Percentiles rank a stretch among this genome's conserved stretches.
phyloP scores from a whole-genome alignment of 2,113 vertebrate species.

The Gymnarchus niloticus region DNA sequence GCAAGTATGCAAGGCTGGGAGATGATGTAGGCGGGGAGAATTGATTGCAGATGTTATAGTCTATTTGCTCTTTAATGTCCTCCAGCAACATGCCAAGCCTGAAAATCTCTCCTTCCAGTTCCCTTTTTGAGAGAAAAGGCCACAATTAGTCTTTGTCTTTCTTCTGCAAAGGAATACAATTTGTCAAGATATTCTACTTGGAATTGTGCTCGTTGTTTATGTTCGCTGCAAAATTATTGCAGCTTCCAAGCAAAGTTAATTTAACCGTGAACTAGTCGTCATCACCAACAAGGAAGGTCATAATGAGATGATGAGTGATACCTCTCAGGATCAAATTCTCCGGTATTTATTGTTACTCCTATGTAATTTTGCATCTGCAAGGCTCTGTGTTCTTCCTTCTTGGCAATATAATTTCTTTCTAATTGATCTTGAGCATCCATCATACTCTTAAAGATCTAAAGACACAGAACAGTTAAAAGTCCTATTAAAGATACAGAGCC shows the following conservation, averaged over 20 bases:
- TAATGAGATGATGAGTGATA: constrained; percentile 35
- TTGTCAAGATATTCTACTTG: neutral
- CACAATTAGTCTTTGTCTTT: neutral
- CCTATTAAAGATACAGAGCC: neutral
- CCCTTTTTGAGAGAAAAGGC: constrained; percentile 51
- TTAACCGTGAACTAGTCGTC: neutral
- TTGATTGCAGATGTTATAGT: constrained; percentile 51
- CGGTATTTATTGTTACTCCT: constrained; percentile 54
- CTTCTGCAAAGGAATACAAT: neutral
- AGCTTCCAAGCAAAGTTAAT: too few species aligned
- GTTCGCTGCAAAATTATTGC: neutral
- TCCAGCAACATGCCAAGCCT: constrained; percentile 75
- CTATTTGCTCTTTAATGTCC: constrained; percentile 70
- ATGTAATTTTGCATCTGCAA: constrained; percentile 70
- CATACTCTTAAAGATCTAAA: constrained; percentile 70
- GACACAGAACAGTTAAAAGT: constrained; percentile 13
- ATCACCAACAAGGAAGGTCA: neutral
- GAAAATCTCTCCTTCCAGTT: constrained; percentile 78
- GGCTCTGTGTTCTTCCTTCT: constrained; percentile 67
- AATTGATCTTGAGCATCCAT: constrained; percentile 70
- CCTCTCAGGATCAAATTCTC: constrained; percentile 80
- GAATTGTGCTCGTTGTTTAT: neutral
- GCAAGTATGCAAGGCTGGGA: constrained; percentile 41
- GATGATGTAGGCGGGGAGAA: constrained; percentile 47
- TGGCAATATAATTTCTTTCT: constrained; percentile 74